Conservation (phyloP, 2,113 vertebrate species). For the Potamarius usumacintae region DNA sequence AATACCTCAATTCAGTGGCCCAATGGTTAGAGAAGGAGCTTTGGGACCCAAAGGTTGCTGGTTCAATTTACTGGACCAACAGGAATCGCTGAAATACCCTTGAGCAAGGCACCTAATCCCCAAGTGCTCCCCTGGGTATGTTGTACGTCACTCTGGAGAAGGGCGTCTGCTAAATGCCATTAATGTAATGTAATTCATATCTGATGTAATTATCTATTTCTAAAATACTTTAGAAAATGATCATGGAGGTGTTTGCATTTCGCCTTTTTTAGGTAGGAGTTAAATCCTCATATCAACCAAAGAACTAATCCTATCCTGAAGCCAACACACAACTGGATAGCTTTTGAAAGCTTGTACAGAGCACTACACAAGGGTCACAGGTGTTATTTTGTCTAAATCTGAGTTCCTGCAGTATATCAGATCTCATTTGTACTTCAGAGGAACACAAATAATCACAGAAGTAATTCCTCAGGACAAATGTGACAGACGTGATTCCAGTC, state of each 20-base stretch:
- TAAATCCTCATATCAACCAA: background rate
- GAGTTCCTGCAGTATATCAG: background rate
- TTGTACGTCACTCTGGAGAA: no score
- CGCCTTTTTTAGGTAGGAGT: background rate
- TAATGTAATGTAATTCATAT: background rate
- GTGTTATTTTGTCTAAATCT: slow-evolving; percentile 23
- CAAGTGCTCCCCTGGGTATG: no score
- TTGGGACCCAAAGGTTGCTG: no score
- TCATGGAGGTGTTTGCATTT: background rate
- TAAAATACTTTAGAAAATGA: background rate
- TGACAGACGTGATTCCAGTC: background rate
- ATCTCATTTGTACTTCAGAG: slow-evolving; percentile 24
- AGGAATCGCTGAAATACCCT: no score
- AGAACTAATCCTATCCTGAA: background rate
- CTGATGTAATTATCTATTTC: background rate
- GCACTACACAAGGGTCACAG: background rate
- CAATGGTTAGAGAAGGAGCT: no score
- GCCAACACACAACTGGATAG: background rate
- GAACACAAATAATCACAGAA: slow-evolving; percentile 21
- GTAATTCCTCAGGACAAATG: slow-evolving; percentile 15
- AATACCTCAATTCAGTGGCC: no score
- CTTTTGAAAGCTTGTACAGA: slow-evolving; percentile 3
- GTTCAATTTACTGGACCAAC: no score
- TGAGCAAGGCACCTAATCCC: no score
- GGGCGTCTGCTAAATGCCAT: no score